Evolutionary conservation across 92 coral and sea anemone species (phyloP), one percentile per base, ranked within the genome.

Genomic region (Anthopleura xanthogrammica): DNA sequence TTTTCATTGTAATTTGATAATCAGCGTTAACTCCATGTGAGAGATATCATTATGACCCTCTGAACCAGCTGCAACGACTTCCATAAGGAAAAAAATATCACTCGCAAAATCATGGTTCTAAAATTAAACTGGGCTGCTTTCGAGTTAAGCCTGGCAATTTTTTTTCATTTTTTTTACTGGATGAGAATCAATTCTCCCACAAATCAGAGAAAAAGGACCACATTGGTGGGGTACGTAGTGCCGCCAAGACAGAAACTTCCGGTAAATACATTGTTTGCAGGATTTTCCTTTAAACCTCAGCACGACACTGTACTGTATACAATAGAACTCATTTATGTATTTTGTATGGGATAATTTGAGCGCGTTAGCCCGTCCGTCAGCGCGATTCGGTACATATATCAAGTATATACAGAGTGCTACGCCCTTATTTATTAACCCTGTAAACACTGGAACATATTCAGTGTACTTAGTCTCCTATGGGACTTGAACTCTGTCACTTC

Each of bases 381-480:
- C 19, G 12, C 36, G 14, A 29, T 68, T 24, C 14, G 42, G 74
- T 68, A 62, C 24, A 62, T 62, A 62, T 20, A 62, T 20, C 36
- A 62, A 7, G 29, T n/a, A 62, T 62, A 62, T 62, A 20, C 23
- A 20, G 70, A 62, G 70, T 62, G 14, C 1, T 62, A 62, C 70
- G 70, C 39, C 70, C 70, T 62, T 5, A 20, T 68, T 68, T 24
- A 11, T 68, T 24, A 68, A 9, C 74, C 74, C 42, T 29, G 74
- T 68, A 68, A 68, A 68, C 74, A 68, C 42, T 29, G 74, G 48
- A 70, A 50, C 17, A 76, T 16, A 9, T n/a, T 60, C 16, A 42
- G 56, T 80, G 83, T 65, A 42, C 71, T 79, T 81, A 70, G 71
- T 14, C 77, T 81, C 41, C 58, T 81, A 16, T 7, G 29, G 41